Percentiles rank a stretch among this genome's conserved stretches.
Conservation (phyloP, 37 sponge, comb jelly and placozoan genomes). For the Halichondria panicea region DNA sequence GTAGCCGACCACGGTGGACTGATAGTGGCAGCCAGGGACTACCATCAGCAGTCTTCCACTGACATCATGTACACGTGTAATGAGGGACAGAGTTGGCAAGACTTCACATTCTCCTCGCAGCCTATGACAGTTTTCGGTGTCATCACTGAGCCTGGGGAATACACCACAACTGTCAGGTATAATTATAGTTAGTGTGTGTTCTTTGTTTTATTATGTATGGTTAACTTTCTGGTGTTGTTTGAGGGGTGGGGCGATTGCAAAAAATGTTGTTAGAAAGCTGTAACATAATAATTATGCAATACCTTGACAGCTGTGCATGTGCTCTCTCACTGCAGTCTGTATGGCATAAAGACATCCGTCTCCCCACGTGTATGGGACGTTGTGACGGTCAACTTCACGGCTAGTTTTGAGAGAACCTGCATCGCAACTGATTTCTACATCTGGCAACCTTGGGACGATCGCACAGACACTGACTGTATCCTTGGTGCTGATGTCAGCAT, state of each 20-base stretch:
- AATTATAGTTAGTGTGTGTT: background rate
- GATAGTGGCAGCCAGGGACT: slow-evolving; percentile 79
- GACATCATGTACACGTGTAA: slow-evolving; percentile 69
- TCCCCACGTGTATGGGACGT: slow-evolving; percentile 53
- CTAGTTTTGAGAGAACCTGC: slow-evolving; percentile 35
- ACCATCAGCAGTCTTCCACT: slow-evolving; percentile 46
- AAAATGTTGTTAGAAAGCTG: background rate
- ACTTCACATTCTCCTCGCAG: slow-evolving; percentile 47
- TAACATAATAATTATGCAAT: no score
- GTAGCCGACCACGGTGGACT: slow-evolving; percentile 76
- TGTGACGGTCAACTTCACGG: slow-evolving; percentile 58
- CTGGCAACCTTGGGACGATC: slow-evolving; percentile 64
- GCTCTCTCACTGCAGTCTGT: slow-evolving; percentile 40
- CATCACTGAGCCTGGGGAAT: slow-evolving; percentile 91
- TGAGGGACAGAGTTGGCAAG: slow-evolving; percentile 87
- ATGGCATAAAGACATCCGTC: slow-evolving; percentile 23
- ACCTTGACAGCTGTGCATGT: no score
- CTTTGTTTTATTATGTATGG: no score
- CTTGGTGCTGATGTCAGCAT: slow-evolving; percentile 64
- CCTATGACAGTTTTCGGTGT: slow-evolving; percentile 72
- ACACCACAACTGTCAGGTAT: slow-evolving; percentile 79
- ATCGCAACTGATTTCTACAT: slow-evolving; percentile 45
- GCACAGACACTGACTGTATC: slow-evolving; percentile 56
- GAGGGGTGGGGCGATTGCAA: background rate
- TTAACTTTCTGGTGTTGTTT: background rate